Evolutionary conservation across 2,113 vertebrate species (phyloP).

Genomic region (Pomatorhinus ruficollis): DNA sequence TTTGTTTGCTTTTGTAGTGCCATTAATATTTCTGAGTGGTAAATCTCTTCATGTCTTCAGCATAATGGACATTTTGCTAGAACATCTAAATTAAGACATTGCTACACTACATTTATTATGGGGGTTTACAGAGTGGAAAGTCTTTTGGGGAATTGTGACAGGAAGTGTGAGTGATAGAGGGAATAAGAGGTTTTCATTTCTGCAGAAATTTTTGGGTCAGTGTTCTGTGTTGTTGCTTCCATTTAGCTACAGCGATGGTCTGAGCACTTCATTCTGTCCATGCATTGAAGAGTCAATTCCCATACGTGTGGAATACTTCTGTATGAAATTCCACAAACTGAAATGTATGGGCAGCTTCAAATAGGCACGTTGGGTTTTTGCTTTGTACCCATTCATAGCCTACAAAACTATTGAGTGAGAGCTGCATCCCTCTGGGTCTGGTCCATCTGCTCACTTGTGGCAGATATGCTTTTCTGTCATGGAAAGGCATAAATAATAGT

Average conservation of each 20-base stretch:
- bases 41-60: background rate
- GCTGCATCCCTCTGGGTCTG: background rate
- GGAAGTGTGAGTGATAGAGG: too few species aligned
- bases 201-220: background rate
- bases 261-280: background rate
- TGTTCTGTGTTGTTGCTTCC: background rate
- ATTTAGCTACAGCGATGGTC: accelerated
- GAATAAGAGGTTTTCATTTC: background rate
- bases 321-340: background rate
- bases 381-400: background rate
- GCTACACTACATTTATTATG: background rate
- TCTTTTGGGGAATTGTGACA: accelerated
- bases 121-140: background rate
- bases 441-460: background rate
- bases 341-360: background rate
- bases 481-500: background rate
- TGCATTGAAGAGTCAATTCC: background rate
- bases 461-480: background rate
- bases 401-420: background rate
- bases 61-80: background rate
- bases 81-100: background rate
- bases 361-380: background rate
- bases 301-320: background rate
- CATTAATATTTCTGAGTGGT: background rate
- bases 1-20: background rate